phyloP scores from a whole-genome alignment of 2,888 invertebrate genomes.

The Neoitamus cyanurus region DNA sequence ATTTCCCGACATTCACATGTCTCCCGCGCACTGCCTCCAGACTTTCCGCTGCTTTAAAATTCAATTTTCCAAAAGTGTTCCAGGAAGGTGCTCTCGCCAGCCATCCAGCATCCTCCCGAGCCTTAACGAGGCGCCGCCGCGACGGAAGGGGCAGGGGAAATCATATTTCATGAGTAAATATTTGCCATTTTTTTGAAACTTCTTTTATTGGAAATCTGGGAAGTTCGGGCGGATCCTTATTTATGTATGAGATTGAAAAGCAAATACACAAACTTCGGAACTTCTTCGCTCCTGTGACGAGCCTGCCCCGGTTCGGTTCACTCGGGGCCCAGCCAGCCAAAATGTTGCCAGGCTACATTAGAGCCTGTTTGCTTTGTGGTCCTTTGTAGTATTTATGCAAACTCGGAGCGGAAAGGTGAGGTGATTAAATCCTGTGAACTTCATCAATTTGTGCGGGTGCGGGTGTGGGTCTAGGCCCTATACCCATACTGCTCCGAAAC shows the following conservation, averaged over 20 bases:
- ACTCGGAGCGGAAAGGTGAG: background rate
- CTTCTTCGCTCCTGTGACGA: background rate
- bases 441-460: background rate
- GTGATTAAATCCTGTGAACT: background rate
- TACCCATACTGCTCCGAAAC: background rate
- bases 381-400: background rate
- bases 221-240: background rate
- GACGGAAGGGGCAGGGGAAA: background rate
- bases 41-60: background rate
- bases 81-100: background rate
- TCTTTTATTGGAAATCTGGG: background rate
- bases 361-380: background rate
- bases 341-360: background rate
- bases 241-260: constrained; percentile 1
- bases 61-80: background rate
- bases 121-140: background rate
- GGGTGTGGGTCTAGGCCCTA: background rate
- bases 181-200: constrained; percentile 9
- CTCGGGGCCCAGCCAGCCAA: background rate
- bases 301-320: background rate
- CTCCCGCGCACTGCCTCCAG: background rate
- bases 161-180: background rate
- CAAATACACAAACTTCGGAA: background rate
- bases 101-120: background rate
- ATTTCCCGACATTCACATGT: background rate